phyloP scores from a whole-genome alignment of 2,797 vertebrate genomes.

The Mormyrus hasselquistii region DNA sequence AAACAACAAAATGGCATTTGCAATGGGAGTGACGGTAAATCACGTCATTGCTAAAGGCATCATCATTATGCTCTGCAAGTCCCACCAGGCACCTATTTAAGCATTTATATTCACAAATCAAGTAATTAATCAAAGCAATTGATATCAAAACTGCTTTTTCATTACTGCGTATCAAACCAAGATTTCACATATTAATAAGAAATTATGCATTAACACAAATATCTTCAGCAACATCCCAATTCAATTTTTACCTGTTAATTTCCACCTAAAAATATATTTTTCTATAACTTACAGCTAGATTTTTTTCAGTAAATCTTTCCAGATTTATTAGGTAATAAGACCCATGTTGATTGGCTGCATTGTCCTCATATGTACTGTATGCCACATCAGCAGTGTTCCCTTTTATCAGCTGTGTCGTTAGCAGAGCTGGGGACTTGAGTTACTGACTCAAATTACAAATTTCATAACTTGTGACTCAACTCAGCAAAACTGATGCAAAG shows the following conservation, averaged over 20 bases:
- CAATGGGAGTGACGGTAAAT: neutral
- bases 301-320: neutral
- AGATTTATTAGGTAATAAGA: neutral
- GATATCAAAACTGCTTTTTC: neutral
- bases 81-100: neutral
- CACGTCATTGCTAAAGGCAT: neutral
- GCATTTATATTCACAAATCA: neutral
- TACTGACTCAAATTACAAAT: neutral
- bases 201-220: neutral
- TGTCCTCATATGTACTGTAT: neutral
- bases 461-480: neutral
- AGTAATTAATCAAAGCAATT: neutral
- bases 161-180: neutral
- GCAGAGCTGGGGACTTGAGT: neutral
- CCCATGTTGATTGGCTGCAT: neutral
- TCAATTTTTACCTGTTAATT: neutral
- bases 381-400: neutral
- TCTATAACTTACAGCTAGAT: neutral
- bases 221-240: neutral
- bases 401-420: neutral
- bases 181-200: neutral
- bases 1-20: neutral
- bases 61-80: neutral
- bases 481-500: neutral
- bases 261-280: neutral